phyloP scores from a whole-genome alignment of 2,113 vertebrate species.

The Caracal caracal region DNA sequence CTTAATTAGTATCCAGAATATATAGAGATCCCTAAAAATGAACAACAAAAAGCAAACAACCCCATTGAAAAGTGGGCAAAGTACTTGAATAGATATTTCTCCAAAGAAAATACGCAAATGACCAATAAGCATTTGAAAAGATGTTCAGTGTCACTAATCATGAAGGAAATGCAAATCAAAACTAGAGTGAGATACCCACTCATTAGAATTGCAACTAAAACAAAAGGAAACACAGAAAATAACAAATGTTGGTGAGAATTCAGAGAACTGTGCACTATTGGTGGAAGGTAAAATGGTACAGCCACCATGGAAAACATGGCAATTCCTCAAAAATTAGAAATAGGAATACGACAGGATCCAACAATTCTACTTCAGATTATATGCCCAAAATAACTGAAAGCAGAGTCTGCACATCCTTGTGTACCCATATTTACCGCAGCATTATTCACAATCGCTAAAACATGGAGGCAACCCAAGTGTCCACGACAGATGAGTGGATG shows the following conservation, averaged over 20 bases:
- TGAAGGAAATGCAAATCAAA: neutral
- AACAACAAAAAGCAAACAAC: neutral
- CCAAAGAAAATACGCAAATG: neutral
- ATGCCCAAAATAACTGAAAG: neutral
- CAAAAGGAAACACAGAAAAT: neutral
- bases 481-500: neutral
- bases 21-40: neutral
- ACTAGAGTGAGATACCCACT: neutral
- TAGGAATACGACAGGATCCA: neutral
- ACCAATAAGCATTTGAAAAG: neutral
- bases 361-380: neutral
- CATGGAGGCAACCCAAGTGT: neutral
- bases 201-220: neutral
- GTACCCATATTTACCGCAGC: neutral
- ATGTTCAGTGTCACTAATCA: neutral
- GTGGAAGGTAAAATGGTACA: neutral
- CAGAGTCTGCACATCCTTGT: neutral
- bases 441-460: neutral
- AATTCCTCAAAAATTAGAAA: neutral
- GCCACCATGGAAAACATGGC: neutral
- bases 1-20: neutral
- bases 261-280: neutral
- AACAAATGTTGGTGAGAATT: neutral
- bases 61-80: neutral
- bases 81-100: neutral